phyloP scores from a whole-genome alignment of 2,797 vertebrate genomes.

The Poecilia wingei region DNA sequence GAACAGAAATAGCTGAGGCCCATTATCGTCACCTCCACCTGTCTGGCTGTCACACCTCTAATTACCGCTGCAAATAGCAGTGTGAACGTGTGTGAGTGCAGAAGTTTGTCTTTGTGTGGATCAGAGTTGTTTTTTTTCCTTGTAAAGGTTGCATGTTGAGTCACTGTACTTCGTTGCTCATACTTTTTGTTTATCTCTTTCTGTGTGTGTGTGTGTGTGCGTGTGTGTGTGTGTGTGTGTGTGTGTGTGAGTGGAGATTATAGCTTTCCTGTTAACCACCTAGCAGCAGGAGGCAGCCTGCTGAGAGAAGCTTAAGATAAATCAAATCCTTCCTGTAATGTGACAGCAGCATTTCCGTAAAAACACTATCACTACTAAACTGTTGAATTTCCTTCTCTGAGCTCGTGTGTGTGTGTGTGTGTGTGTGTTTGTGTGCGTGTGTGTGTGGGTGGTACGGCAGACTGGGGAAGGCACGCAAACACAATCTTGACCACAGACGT shows the following conservation, averaged over 20 bases:
- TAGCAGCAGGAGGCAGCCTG: constrained; percentile 67
- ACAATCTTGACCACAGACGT: constrained; percentile 35
- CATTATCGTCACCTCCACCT: constrained; percentile 73
- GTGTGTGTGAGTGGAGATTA: constrained; percentile 54
- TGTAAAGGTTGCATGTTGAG: constrained; percentile 11
- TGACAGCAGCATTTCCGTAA: constrained; percentile 73
- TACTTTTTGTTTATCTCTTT: constrained; percentile 28
- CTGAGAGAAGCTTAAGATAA: constrained; percentile 69
- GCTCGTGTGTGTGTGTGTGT: constrained; percentile 6
- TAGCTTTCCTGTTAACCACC: constrained; percentile 70
- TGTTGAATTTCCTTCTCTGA: constrained; percentile 53
- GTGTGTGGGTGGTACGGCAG: not conserved
- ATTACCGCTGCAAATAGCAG: constrained; percentile 70
- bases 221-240: not conserved
- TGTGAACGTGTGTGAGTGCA: constrained; percentile 25
- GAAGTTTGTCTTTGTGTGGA: constrained; percentile 12
- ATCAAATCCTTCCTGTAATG: constrained; percentile 77
- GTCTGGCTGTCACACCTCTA: constrained; percentile 73
- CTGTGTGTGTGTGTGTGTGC: constrained; percentile 20
- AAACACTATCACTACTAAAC: constrained; percentile 68
- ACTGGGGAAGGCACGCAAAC: constrained; percentile 13
- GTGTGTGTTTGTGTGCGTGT: not conserved
- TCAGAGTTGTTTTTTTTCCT: not conserved
- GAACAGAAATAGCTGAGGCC: constrained; percentile 70
- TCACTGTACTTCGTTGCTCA: constrained; percentile 26